Base-by-base conservation (phyloP, 2,888 invertebrate species). In the Brachypalpus laphriformis region DNA sequence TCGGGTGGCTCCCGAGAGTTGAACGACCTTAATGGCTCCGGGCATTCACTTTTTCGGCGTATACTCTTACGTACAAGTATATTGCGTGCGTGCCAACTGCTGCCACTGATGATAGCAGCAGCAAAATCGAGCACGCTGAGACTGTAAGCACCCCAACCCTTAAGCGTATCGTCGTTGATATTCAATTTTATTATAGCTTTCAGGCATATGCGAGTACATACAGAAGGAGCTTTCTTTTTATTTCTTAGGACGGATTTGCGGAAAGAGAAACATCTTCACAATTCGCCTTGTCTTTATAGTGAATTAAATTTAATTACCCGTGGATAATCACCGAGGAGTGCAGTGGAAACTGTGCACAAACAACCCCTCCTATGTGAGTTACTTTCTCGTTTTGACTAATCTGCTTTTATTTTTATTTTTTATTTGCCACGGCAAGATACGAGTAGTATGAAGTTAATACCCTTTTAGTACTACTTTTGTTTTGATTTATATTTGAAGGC, bases 281-380 rank as follows among this genome's bases (percentile, higher is more conserved):
- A 56, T 9, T 18, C 45, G 25, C 25, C 25, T 25, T 11, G 11
- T 47, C 5, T n/a, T n/a, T n/a, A 18, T 47, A 20, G 56, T 74
- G 74, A 80, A 80, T 74, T 70, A 34, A 68, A 85, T 80, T 80
- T 80, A 80, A 85, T 85, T 80, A 70, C 49, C 83, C 65, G 45
- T 80, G 51, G 70, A 65, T 83, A 75, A 83, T 75, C 65, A 63
- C 47, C 66, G 42, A 31, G 54, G 45, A 14, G 59, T 56, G 37
- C 22, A 47, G 5, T 22, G 3, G n/a, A 18, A 51, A 49, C 11
- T 16, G 49, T 25, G 11, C 16, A 31, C 11, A n/a, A n/a, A 28
- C 51, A 34, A 49, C 47, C 49, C 45, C 45, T 14, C 65, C 5
- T 63, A 14, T 20, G 3, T 34, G 31, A 40, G 57, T 40, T 40